Conservation (phyloP, 1,140 invertebrate species). For the Chironomus striatipennis region DNA sequence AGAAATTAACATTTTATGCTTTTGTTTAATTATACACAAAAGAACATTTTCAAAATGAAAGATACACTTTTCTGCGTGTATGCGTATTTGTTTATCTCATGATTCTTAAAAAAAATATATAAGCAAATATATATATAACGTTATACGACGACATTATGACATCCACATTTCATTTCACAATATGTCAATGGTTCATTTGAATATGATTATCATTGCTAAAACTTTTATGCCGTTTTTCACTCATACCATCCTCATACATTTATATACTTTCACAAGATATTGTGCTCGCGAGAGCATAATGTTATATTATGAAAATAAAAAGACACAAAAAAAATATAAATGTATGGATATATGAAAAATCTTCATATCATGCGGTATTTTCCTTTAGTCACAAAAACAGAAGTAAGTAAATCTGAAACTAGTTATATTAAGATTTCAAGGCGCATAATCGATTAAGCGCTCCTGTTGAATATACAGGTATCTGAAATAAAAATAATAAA, state of each 20-base stretch:
- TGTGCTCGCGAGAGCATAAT: background rate
- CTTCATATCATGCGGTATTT: background rate
- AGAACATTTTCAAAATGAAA: background rate
- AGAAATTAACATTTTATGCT: constrained; percentile 8
- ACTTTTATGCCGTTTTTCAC: background rate
- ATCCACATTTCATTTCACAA: constrained; percentile 3
- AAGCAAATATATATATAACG: background rate
- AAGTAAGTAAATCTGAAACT: too few relatives aligned
- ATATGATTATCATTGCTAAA: constrained; percentile 23
- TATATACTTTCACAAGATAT: background rate
- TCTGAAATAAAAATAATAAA: too few relatives aligned
- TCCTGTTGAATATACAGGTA: too few relatives aligned
- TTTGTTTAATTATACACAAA: constrained; percentile 8
- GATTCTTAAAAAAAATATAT: background rate
- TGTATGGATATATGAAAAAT: background rate
- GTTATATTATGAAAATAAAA: constrained; percentile 15
- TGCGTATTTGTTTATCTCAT: background rate
- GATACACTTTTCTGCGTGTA: background rate
- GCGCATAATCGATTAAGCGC: too few relatives aligned
- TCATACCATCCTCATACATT: background rate
- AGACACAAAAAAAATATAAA: too few relatives aligned
- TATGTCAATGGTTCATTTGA: constrained; percentile 23
- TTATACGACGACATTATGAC: background rate
- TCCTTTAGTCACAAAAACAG: too few relatives aligned
- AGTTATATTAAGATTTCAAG: too few relatives aligned